Evolutionary conservation across 1,140 invertebrate species (phyloP).

Genomic region (Dendroctonus ponderosae): DNA sequence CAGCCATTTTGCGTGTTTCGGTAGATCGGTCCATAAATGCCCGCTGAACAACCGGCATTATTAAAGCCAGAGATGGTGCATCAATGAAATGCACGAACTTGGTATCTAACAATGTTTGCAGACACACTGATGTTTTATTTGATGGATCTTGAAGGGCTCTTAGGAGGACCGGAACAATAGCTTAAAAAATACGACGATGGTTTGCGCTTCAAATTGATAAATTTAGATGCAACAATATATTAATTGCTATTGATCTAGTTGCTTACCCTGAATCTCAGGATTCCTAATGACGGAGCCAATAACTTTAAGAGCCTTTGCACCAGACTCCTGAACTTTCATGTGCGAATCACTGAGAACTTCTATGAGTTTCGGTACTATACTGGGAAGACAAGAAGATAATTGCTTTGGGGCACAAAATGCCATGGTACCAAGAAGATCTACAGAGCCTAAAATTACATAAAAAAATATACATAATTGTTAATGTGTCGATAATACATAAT

Average conservation of each 20-base stretch:
- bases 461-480: no score
- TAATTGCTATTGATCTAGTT: not conserved
- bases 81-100: constrained; percentile 99
- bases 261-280: constrained; percentile 93
- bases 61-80: constrained; percentile 94
- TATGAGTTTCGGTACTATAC: constrained; percentile 97
- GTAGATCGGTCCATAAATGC: constrained; percentile 96
- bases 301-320: constrained; percentile 90
- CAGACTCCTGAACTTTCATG: constrained; percentile 95
- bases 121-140: constrained; percentile 87
- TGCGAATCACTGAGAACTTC: constrained; percentile 98
- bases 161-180: constrained; percentile 87
- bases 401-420: constrained; percentile 98
- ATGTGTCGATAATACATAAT: not conserved
- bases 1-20: constrained; percentile 97
- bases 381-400: constrained; percentile 94
- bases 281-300: constrained; percentile 98
- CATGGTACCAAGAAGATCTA: constrained; percentile 95
- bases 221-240: not conserved
- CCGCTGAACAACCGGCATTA: constrained; percentile 98
- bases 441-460: constrained; percentile 46
- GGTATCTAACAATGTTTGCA: constrained; percentile 91
- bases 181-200: constrained; percentile 51
- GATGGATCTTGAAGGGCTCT: constrained; percentile 96
- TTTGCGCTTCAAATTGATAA: not conserved